A percentile compares a stretch with the other conserved stretches of the same genome.
phyloP scores from a whole-genome alignment of 1,140 invertebrate species.

The Polyergus mexicanus region DNA sequence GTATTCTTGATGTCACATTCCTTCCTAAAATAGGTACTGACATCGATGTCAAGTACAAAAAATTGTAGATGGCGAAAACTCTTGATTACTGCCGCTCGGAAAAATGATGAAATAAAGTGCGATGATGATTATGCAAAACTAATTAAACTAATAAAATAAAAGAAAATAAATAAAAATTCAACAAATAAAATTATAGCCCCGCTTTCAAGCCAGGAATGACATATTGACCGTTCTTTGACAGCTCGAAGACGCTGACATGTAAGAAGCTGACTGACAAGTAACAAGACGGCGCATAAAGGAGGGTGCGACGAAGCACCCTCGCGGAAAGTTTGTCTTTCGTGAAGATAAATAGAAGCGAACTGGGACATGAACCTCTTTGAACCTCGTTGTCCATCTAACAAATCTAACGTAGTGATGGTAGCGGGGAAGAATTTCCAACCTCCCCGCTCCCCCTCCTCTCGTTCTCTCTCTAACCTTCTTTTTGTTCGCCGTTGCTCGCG shows the following conservation, averaged over 20 bases:
- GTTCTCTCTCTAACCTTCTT: background rate
- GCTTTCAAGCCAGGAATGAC: background rate
- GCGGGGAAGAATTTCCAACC: slow-evolving; percentile 45
- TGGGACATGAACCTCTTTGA: slow-evolving; percentile 55
- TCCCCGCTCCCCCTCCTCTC: background rate
- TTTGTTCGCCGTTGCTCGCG: slow-evolving; percentile 12
- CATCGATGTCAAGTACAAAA: slow-evolving; percentile 17
- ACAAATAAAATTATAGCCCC: background rate
- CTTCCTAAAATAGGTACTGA: slow-evolving; percentile 31
- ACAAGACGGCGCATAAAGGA: slow-evolving; percentile 7
- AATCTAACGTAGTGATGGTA: slow-evolving; percentile 30
- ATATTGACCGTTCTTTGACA: background rate
- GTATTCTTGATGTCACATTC: slow-evolving; percentile 42
- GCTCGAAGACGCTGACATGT: slow-evolving; percentile 11
- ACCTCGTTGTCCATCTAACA: slow-evolving; percentile 43
- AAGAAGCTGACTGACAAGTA: background rate
- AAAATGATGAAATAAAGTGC: slow-evolving; percentile 7
- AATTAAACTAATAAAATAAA: slow-evolving; percentile 22
- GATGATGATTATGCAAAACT: slow-evolving; percentile 5
- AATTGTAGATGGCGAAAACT: slow-evolving; percentile 23
- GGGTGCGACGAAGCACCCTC: background rate
- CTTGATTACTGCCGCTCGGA: slow-evolving; percentile 14
- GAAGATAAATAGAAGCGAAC: slow-evolving; percentile 63
- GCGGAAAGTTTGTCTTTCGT: slow-evolving; percentile 52
- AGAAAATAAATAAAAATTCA: background rate